Evolutionary conservation across 2,888 invertebrate genomes (phyloP), one percentile per base, ranked within the genome.

Genomic region (Tipula lateralis): DNA sequence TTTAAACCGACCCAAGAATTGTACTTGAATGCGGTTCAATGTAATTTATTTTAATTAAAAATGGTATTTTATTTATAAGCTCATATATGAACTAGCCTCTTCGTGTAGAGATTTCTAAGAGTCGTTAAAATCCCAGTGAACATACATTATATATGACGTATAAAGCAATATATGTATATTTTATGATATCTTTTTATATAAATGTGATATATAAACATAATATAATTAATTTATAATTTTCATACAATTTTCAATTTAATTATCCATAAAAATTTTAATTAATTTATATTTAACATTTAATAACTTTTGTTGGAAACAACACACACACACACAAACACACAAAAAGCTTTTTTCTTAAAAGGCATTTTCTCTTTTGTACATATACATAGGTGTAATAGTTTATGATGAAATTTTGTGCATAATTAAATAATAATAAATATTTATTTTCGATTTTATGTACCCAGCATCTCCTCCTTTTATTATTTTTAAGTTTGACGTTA

Each of bases 211-310:
- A 24, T 24, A 66, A 7, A 66, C 66, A 66, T 66, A 66, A 13
- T 9, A 66, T 66, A 66, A 66, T 66, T 66, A 66, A 66, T 66
- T 66, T 66, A 66, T 66, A 66, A 66, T 66, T 66, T 66, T 50
- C 19, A 50, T 50, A 50, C 50, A 50, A 19, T 19, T 50, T 50
- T 66, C 66, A 66, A 66, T 66, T 66, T 66, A 66, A 66, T 66
- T 66, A 66, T 66, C 66, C 24, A 66, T 66, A 24, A 24, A 66
- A 66, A 24, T 66, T 66, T 66, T 66, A 66, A 66, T 66, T 66
- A 66, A 66, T 66, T 66, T 50, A 50, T 16, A 50, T 50, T 50
- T 50, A 50, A 50, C 44, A 50, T 50, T 50, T 44, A 44, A 44
- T 44, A 44, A 44, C 16, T 44, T 44, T 44, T 44, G 44, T 24